These are phyloP conservation scores for Cryptocephalus moraei DNA, from an alignment of 2,888 invertebrate genomes.

Conservation along the genomic window DNA sequence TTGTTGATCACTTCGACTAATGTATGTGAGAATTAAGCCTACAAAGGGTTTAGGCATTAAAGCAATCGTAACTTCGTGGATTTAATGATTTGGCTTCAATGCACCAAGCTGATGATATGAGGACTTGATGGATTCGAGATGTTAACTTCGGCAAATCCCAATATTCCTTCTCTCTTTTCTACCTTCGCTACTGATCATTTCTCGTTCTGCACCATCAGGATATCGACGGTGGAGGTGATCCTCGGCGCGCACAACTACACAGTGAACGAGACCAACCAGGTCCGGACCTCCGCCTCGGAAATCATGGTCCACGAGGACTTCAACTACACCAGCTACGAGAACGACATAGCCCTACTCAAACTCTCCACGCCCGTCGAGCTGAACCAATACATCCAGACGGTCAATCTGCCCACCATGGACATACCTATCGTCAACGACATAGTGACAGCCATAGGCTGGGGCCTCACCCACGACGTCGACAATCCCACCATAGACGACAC, in stretches of 20 bases:
- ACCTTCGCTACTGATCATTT: background rate
- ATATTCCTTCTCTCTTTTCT: background rate
- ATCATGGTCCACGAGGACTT: constrained; percentile 19
- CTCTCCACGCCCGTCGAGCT: constrained; percentile 13
- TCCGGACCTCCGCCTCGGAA: constrained; percentile 6
- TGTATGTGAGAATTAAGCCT: no score
- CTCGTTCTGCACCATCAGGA: constrained; percentile 9
- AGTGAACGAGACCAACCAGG: constrained; percentile 12
- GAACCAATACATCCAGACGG: constrained; percentile 14
- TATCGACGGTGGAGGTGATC: constrained; percentile 16
- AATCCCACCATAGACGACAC: constrained; percentile 15
- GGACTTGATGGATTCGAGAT: no score
- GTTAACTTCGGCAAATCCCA: no score
- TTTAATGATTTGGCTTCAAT: no score
- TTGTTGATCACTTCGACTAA: no score
- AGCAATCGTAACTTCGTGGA: no score
- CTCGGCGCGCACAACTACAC: constrained; percentile 23
- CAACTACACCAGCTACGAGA: constrained; percentile 9
- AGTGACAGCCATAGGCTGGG: constrained; percentile 21
- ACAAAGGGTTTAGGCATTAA: no score
- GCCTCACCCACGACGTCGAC: constrained; percentile 16
- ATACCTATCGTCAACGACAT: constrained; percentile 9
- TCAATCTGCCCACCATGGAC: constrained; percentile 13
- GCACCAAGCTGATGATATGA: no score
- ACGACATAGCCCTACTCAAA: constrained; percentile 21